These are phyloP conservation scores for Chloroceryle amazona DNA, from an alignment of 2,797 vertebrate genomes.

Conservation along the genomic window DNA sequence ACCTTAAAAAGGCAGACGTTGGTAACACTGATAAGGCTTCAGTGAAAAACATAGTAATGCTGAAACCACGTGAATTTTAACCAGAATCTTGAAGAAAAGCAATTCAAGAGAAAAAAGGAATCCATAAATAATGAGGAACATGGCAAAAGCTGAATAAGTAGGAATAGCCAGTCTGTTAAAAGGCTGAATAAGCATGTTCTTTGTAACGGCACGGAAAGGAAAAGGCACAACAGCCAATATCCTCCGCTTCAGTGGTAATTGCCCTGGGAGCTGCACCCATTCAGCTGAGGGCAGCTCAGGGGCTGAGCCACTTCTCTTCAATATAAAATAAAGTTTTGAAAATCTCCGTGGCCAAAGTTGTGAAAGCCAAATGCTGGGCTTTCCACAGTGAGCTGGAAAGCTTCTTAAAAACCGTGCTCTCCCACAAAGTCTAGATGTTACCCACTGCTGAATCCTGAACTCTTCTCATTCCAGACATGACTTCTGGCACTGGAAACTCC, in stretches of 20 bases:
- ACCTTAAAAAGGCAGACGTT: neutral
- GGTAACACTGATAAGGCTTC: neutral
- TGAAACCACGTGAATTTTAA: constrained; percentile 45
- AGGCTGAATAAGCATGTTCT: constrained; percentile 65
- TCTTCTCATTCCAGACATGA: neutral
- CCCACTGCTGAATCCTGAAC: neutral
- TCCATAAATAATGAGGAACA: constrained; percentile 56
- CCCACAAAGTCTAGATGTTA: neutral
- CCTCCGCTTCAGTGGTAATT: constrained; percentile 26
- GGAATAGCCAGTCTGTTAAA: constrained; percentile 31
- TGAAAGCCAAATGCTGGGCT: neutral
- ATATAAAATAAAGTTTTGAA: neutral
- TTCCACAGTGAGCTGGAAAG: neutral
- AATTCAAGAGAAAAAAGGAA: constrained; percentile 36
- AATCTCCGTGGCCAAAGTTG: neutral
- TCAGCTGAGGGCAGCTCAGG: neutral
- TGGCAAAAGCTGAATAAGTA: constrained; percentile 65
- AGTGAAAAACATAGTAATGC: neutral
- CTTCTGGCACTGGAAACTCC: neutral
- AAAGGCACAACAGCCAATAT: constrained; percentile 2
- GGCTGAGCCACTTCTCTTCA: neutral
- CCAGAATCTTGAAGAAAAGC: constrained; percentile 27
- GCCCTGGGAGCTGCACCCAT: constrained; percentile 18
- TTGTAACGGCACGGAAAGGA: constrained; percentile 22
- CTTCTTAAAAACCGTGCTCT: neutral